Evolutionary conservation across 2,113 vertebrate species (phyloP), one percentile per base, ranked within the genome.

Genomic region (Equus quagga): DNA sequence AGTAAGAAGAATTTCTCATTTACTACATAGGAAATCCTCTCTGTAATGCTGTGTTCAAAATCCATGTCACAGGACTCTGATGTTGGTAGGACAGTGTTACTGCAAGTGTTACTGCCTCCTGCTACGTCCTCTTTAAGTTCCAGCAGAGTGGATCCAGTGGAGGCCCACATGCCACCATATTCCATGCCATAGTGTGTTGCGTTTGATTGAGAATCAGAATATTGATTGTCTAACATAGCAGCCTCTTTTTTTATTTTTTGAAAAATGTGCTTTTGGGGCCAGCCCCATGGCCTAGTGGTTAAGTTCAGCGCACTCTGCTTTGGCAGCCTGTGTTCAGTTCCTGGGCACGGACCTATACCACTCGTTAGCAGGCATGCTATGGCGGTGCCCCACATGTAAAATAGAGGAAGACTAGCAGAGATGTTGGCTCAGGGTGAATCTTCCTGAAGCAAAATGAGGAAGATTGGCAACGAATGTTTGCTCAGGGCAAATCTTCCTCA

Each of bases 161-260:
- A 65, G 41, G 36, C 28, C 56, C 56, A 17, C 15, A 0, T 44
- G 31, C 81, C 51, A 23, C 75, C 49, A 36, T 54, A n/a, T 14
- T 56, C 67, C 65, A 19, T 49, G 24, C 80, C 31, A 6, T 12
- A 31, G 41, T 46, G 3, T 81, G 15, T 80, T 75, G 7, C 2
- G 3, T 88, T 58, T 11, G 24, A 33, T 91, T 80, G 64, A 62
- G 13, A 85, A n/a, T 92, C 80, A 23, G 17, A 78, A 18, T 54
- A 9, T 86, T 62, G 11, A 31, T 36, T 88, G 33, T 75, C 89
- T 90, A 73, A 85, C 24, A 12, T 19, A 84, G 28, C 5, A 75
- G 46, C 31, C 67, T 70, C 24, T 91, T 72, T 89, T 89, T 67
- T 56, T 36, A 49, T 36, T 62, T 83, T 84, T 64, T 24, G 72